phyloP scores from a whole-genome alignment of 2,888 invertebrate genomes.

The Cephus nigrinus region DNA sequence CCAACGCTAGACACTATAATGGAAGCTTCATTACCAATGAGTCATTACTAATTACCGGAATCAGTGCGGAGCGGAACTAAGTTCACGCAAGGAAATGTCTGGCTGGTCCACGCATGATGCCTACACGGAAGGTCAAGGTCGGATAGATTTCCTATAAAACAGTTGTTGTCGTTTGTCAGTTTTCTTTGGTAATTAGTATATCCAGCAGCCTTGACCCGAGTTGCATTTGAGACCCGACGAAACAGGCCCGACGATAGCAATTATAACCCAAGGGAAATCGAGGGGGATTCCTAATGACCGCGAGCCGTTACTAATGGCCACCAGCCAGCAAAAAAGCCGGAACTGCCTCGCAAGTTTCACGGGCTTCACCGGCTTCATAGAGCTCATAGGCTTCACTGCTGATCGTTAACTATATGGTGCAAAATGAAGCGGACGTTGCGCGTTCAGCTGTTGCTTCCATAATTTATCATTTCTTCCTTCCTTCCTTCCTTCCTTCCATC shows the following conservation, averaged over 20 bases:
- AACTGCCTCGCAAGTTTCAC: slow-evolving; percentile 45
- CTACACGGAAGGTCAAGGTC: too few relatives aligned
- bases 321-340: slow-evolving; percentile 45
- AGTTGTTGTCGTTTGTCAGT: too few relatives aligned
- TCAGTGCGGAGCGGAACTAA: slow-evolving; percentile 15
- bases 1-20: slow-evolving; percentile 51
- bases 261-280: too few relatives aligned
- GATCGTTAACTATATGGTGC: slow-evolving; percentile 8
- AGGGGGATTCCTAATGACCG: too few relatives aligned
- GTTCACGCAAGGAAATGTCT: not conserved
- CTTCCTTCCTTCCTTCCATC: slow-evolving; percentile 7
- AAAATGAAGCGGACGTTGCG: slow-evolving; percentile 37
- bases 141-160: too few relatives aligned
- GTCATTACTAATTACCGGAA: slow-evolving; percentile 52
- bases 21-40: slow-evolving; percentile 53
- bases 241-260: too few relatives aligned
- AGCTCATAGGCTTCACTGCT: too few relatives aligned
- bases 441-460: slow-evolving; percentile 60
- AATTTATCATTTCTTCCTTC: slow-evolving; percentile 51
- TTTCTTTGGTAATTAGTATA: too few relatives aligned
- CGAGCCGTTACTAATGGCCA: not conserved
- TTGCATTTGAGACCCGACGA: too few relatives aligned
- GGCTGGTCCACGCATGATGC: too few relatives aligned
- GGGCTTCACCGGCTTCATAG: too few relatives aligned
- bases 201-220: too few relatives aligned